Conservation (phyloP, 2,113 vertebrate species). For the Erinaceus europaeus region DNA sequence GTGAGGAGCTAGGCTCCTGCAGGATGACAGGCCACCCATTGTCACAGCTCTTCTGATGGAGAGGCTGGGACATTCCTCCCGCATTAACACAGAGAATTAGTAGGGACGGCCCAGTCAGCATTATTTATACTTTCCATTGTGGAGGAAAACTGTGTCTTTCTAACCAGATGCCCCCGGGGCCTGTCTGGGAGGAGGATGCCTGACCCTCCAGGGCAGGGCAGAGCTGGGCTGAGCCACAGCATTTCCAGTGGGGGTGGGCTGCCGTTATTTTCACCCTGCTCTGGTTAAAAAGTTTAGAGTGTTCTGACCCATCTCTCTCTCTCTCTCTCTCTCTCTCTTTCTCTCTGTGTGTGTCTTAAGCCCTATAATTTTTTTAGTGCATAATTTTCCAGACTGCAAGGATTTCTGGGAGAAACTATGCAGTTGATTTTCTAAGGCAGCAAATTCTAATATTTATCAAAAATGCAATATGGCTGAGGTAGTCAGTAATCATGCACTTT, state of each 20-base stretch:
- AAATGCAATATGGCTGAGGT: neutral
- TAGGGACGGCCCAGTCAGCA: no score
- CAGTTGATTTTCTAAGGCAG: neutral
- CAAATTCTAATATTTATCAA: conserved; percentile 23
- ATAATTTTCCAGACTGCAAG: conserved; percentile 8
- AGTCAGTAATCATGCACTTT: neutral
- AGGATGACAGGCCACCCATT: neutral
- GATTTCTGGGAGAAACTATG: neutral
- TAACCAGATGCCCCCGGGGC: no score
- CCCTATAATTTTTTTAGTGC: neutral
- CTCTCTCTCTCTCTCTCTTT: no score
- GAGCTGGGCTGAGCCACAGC: neutral
- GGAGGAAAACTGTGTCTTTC: no score
- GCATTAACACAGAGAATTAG: conserved; percentile 6
- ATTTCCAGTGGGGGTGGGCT: conserved; percentile 3
- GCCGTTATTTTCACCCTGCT: conserved; percentile 9
- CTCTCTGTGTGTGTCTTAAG: no score
- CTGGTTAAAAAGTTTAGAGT: neutral
- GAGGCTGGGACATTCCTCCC: neutral
- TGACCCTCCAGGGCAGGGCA: no score
- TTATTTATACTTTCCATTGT: no score
- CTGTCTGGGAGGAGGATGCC: no score
- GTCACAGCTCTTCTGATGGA: neutral
- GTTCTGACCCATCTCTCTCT: neutral
- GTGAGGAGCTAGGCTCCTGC: no score